phyloP scores from a whole-genome alignment of 30 jellyfish, hydroid and myxozoan genomes.

The Cassiopea xamachana region DNA sequence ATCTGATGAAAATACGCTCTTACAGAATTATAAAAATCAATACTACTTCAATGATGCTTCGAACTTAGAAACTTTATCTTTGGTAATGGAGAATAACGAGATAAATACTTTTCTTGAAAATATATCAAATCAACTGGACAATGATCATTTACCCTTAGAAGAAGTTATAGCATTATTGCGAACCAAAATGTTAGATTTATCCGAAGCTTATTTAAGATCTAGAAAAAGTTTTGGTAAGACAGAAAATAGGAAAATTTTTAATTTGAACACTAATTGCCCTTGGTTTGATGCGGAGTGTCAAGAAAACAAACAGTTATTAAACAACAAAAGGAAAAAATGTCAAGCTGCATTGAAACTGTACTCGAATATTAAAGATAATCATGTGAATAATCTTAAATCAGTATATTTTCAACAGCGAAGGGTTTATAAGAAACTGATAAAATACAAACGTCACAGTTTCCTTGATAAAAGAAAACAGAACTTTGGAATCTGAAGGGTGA shows the following conservation, averaged over 20 bases:
- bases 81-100: slow-evolving; percentile 3
- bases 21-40: slow-evolving; percentile 1
- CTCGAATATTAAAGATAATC: slow-evolving; percentile 5
- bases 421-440: slow-evolving; percentile 29
- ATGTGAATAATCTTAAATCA: slow-evolving; percentile 8
- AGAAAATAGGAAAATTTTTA: not conserved
- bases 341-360: slow-evolving; percentile 27
- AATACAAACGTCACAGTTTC: slow-evolving; percentile 30
- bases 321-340: slow-evolving; percentile 8
- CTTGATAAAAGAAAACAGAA: slow-evolving; percentile 12
- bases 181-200: slow-evolving; percentile 8
- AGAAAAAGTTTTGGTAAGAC: slow-evolving; percentile 1
- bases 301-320: slow-evolving; percentile 14
- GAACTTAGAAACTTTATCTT: not conserved
- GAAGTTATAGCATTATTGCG: slow-evolving; percentile 1
- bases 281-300: slow-evolving; percentile 14
- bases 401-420: slow-evolving; percentile 9
- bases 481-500: slow-evolving; percentile 33
- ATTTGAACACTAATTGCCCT: slow-evolving; percentile 4
- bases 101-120: slow-evolving; percentile 15
- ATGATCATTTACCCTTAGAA: slow-evolving; percentile 5
- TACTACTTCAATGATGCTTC: slow-evolving; percentile 17
- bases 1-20: slow-evolving; percentile 5
- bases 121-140: slow-evolving; percentile 12
- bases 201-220: slow-evolving; percentile 5